Evolutionary conservation across 1,140 invertebrate species (phyloP).

Genomic region (Andricus grossulariae): DNA sequence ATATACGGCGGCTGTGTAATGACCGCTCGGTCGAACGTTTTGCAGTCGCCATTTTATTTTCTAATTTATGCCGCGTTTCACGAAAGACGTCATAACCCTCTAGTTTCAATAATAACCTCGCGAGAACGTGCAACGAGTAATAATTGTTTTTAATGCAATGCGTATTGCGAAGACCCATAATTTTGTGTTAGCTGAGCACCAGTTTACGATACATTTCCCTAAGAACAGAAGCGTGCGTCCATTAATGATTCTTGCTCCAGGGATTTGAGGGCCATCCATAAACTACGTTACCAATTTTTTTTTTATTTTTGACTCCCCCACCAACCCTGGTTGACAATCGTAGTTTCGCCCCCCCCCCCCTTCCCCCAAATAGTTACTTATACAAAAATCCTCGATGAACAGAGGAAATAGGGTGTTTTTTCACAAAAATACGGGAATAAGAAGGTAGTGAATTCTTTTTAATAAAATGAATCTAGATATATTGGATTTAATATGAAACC

Average conservation of each 20-base stretch:
- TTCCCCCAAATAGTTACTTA: too few species aligned
- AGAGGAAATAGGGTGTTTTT: too few species aligned
- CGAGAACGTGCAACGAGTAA: conserved; percentile 30
- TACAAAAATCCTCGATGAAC: too few species aligned
- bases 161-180: conserved; percentile 22
- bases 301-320: too few species aligned
- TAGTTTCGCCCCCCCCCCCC: too few species aligned
- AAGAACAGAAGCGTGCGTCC: background rate
- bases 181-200: background rate
- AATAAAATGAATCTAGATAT: too few species aligned
- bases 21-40: conserved; percentile 17
- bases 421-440: too few species aligned
- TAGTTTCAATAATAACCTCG: conserved; percentile 31
- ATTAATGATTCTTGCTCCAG: background rate
- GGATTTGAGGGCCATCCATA: background rate
- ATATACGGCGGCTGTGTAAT: conserved; percentile 13
- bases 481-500: too few species aligned
- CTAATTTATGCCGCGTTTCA: conserved; percentile 30
- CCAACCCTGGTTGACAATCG: too few species aligned
- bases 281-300: too few species aligned
- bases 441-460: too few species aligned
- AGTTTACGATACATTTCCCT: conserved; percentile 26
- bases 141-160: conserved; percentile 30
- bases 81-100: conserved; percentile 26
- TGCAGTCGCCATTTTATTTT: conserved; percentile 28